Conservation (phyloP, 2,797 vertebrate species). For the Nyctalus aviator region DNA sequence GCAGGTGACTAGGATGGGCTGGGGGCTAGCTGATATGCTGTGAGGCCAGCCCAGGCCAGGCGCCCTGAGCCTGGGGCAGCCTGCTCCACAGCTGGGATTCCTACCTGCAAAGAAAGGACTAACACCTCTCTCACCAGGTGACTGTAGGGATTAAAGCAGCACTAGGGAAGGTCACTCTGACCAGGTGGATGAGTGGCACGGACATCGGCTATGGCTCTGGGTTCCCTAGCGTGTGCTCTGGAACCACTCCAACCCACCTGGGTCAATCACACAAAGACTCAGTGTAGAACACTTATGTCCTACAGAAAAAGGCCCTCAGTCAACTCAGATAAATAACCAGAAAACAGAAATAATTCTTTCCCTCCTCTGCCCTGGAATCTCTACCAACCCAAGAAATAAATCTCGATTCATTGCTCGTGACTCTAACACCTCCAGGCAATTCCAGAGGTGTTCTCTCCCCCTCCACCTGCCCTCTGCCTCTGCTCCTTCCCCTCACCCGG, state of each 20-base stretch:
- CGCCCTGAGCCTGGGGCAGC: accelerated
- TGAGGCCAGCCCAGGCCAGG: neutral
- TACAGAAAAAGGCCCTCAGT: neutral
- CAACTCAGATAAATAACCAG: neutral
- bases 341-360: neutral
- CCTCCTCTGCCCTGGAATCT: neutral
- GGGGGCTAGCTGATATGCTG: neutral
- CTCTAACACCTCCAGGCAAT: no score
- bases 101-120: neutral
- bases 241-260: neutral
- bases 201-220: neutral
- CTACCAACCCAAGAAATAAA: neutral
- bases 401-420: no score
- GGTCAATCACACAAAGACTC: neutral
- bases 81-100: neutral
- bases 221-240: accelerated
- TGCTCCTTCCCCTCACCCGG: neutral
- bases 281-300: neutral
- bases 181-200: neutral
- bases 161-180: neutral
- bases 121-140: neutral
- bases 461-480: neutral
- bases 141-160: neutral
- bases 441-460: neutral
- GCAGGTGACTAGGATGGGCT: neutral